These are phyloP conservation scores for Danio albolineatus DNA, from an alignment of 2,797 vertebrate species.

Conservation along the genomic window DNA sequence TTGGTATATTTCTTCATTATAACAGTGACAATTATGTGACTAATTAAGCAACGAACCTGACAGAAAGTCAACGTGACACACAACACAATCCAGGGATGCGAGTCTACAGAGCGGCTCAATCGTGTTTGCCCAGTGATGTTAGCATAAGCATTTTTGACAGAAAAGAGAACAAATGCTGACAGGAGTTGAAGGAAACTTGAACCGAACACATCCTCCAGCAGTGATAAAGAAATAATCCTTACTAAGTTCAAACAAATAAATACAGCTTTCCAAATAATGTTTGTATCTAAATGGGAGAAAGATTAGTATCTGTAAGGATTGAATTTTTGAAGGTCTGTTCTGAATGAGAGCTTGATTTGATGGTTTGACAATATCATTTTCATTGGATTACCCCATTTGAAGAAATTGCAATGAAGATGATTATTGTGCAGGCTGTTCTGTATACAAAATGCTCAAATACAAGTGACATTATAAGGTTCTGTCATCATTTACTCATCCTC, in stretches of 20 bases:
- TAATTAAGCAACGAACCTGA: slow-evolving; percentile 63
- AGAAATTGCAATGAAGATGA: neutral
- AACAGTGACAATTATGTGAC: slow-evolving; percentile 54
- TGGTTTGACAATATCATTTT: slow-evolving; percentile 21
- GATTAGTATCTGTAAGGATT: slow-evolving; percentile 12
- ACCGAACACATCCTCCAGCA: slow-evolving; percentile 10
- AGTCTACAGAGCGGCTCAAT: slow-evolving; percentile 32
- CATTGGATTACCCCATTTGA: slow-evolving; percentile 2
- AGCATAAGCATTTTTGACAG: slow-evolving; percentile 31
- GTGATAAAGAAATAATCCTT: slow-evolving; percentile 26
- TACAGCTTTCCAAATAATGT: slow-evolving; percentile 1
- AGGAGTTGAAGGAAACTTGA: slow-evolving; percentile 14
- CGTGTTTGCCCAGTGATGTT: slow-evolving; percentile 55
- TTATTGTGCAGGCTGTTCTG: neutral
- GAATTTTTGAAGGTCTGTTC: slow-evolving; percentile 16
- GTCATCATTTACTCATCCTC: no score
- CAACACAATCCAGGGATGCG: slow-evolving; percentile 28
- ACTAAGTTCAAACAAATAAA: slow-evolving; percentile 32
- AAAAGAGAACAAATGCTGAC: slow-evolving; percentile 10
- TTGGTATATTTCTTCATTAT: slow-evolving; percentile 52
- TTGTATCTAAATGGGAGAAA: slow-evolving; percentile 10
- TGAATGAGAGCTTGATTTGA: slow-evolving; percentile 2
- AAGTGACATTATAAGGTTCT: neutral
- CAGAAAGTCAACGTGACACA: slow-evolving; percentile 47
- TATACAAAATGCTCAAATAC: neutral